These are phyloP conservation scores for Leucoraja erinaceus DNA, from an alignment of 2,113 vertebrate genomes.

Conservation along the genomic window DNA sequence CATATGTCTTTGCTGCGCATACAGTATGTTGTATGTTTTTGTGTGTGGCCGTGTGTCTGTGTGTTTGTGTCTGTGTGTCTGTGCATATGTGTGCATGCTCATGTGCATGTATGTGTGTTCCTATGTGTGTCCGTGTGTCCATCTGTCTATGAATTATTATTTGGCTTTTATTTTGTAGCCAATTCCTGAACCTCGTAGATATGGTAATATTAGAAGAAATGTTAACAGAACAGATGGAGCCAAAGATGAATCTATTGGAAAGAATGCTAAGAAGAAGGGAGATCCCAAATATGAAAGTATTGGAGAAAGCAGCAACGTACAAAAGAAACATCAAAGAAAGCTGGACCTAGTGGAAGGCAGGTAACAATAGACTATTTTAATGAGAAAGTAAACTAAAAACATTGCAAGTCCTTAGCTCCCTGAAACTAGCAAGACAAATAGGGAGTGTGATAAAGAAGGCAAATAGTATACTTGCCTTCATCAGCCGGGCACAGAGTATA, in stretches of 20 bases:
- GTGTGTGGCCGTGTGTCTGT: too few species aligned
- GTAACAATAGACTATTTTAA: background rate
- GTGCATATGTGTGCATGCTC: too few species aligned
- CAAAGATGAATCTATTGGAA: background rate
- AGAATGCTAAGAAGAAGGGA: background rate
- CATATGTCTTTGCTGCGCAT: too few species aligned
- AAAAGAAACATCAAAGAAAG: background rate
- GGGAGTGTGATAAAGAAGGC: too few species aligned
- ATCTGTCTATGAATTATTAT: background rate
- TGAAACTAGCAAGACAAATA: too few species aligned
- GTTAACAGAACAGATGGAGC: background rate
- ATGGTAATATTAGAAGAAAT: background rate
- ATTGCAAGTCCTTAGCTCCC: background rate
- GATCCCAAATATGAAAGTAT: background rate
- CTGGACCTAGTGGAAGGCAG: background rate
- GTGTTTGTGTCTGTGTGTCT: too few species aligned
- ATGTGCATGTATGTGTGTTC: too few species aligned
- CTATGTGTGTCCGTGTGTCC: too few species aligned
- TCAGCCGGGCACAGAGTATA: too few species aligned
- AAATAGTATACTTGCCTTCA: too few species aligned
- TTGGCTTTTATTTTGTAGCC: slow-evolving; percentile 6
- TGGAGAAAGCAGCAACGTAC: background rate
- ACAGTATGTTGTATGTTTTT: too few species aligned
- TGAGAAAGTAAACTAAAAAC: background rate
- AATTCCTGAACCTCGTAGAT: background rate